Evolutionary conservation across 1,140 invertebrate genomes (phyloP), one percentile per base, ranked within the genome.

Genomic region (Listronotus oregonensis): DNA sequence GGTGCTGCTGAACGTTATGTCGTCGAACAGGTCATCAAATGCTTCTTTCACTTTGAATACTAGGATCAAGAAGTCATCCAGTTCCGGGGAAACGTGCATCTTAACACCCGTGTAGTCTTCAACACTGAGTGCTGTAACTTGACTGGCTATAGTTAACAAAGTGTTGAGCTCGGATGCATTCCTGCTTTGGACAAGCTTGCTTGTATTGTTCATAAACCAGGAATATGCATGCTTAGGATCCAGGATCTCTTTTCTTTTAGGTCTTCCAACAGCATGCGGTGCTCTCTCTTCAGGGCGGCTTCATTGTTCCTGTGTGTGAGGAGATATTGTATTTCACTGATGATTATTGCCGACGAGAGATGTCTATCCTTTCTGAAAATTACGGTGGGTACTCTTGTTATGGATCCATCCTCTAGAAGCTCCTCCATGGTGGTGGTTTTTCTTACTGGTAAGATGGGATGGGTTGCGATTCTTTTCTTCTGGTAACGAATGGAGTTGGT

Each of bases 11-110:
- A 52, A 52, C 3, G 14, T 32, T 27, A 52, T 27, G 7, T 2
- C 21, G 12, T 52, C 50, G 50, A 52, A 52, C 6, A 52, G 10
- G 27, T 52, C 17, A 11, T 49, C 46, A 21, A 49, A 49, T 1
- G 9, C 46, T n/a, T 10, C 14, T 21, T 52, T 40, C 10, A 40
- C n/a, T 10, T 40, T 14, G 39, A 3, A 40, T 2, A 40, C n/a
- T 2, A 7, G 2, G 1, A 14, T 12, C 3, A 40, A n/a, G 7
- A 10, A 40, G 39, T 14, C 39, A 3, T 40, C 10, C 1, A n/a
- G n/a, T n/a, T n/a, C n/a, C n/a, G n/a, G n/a, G n/a, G n/a, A n/a
- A n/a, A n/a, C n/a, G n/a, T n/a, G n/a, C n/a, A n/a, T n/a, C n/a
- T n/a, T 11, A 7, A 52, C 50, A 1, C 27, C 50, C 10, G 50